Evolutionary conservation across 2,888 invertebrate species (phyloP), one percentile per base, ranked within the genome.

Genomic region (Orthosia gothica): DNA sequence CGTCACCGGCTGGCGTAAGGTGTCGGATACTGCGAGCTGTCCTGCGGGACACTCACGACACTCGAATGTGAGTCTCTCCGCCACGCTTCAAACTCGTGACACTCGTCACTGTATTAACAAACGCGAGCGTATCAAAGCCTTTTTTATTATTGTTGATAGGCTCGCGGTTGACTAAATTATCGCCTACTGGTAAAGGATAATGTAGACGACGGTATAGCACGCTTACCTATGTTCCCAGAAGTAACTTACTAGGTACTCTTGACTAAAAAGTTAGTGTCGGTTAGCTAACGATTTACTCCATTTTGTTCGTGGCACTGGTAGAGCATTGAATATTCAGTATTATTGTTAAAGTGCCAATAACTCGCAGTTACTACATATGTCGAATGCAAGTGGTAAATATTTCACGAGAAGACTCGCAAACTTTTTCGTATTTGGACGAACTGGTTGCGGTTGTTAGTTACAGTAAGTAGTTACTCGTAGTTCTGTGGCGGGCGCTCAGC

Each of bases 61-160:
- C 49, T 74, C 50, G 74, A 79, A 74, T 74, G 74, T 74, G 79
- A 74, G 74, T 79, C 45, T 74, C 49, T 40, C 18, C 20, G 49
- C 49, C 20, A 55, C 74, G 26, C n/a, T 15, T 12, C 16, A n/a
- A 16, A 23, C 18, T 47, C n/a, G 7, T 18, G n/a, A 11, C 32
- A n/a, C 32, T n/a, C 16, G 16, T n/a, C 11, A 5, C n/a, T n/a
- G 54, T 45, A 18, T 11, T 18, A 26, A 55, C 18, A 26, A 3
- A 55, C 55, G 13, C 13, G 5, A 15, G 13, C 2, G 23, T 55
- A 57, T 12, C 13, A n/a, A 23, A 12, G n/a, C n/a, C 49, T 40
- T 5, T 40, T 40, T 40, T 40, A 40, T 40, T 40, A 40, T 40
- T 40, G 0, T 40, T 9, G 40, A 40, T 40, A 40, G 40, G 40